Conservation (phyloP, 2,113 vertebrate species). For the Pipra filicauda region DNA sequence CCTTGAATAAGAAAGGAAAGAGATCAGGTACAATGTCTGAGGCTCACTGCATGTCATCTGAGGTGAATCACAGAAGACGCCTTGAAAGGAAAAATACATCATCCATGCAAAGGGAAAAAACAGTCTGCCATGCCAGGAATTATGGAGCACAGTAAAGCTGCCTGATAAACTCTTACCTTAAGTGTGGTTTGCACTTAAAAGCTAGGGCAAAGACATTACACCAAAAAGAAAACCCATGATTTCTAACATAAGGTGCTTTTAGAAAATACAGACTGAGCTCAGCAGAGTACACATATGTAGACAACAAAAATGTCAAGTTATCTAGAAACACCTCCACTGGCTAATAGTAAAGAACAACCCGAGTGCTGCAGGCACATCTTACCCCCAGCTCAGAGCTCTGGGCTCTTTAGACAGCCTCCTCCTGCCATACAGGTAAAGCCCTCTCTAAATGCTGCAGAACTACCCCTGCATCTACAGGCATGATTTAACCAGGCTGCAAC, state of each 20-base stretch:
- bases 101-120: background rate
- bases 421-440: background rate
- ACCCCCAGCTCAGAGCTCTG: background rate
- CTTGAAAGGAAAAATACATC: background rate
- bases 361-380: background rate
- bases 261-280: background rate
- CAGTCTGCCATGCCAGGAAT: background rate
- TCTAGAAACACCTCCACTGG: background rate
- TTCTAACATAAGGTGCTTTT: background rate
- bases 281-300: background rate
- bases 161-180: accelerated
- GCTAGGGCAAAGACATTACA: background rate
- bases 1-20: background rate
- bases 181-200: background rate
- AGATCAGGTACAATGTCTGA: background rate
- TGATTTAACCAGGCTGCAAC: background rate
- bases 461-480: background rate
- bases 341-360: background rate
- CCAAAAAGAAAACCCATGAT: background rate
- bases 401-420: background rate
- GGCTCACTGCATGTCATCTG: background rate
- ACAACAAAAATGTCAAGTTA: background rate
- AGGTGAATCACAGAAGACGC: background rate
- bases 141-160: background rate
- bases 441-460: background rate